phyloP scores from a whole-genome alignment of 92 coral and sea anemone genomes.

The Paragorgia papillata region DNA sequence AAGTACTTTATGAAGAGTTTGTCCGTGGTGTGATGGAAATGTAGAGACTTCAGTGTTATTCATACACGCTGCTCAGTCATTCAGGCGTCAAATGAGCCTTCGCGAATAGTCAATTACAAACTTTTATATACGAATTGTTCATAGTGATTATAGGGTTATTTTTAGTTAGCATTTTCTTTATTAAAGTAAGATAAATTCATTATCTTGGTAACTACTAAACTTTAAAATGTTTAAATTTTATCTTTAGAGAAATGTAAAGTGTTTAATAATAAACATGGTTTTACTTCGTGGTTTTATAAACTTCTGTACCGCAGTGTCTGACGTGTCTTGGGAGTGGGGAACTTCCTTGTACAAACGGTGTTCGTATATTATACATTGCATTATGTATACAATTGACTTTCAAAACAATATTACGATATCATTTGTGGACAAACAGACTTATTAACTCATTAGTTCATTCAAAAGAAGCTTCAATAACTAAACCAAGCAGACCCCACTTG shows the following conservation, averaged over 20 bases:
- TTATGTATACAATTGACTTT: background rate
- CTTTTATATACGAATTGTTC: background rate
- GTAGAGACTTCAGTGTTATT: constrained; percentile 15
- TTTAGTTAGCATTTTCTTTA: background rate
- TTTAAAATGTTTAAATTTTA: background rate
- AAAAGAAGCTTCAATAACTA: background rate
- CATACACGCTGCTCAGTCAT: constrained; percentile 10
- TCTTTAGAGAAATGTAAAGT: background rate
- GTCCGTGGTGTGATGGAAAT: constrained; percentile 58
- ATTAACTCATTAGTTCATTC: background rate
- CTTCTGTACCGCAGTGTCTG: no score
- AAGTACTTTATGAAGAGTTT: constrained; percentile 75
- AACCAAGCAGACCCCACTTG: background rate
- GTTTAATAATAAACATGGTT: no score
- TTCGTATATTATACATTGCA: no score
- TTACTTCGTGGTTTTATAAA: no score
- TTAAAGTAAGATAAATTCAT: background rate
- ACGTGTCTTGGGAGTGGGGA: no score
- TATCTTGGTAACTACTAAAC: no score
- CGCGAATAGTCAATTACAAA: background rate
- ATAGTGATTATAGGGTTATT: background rate
- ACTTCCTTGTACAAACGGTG: no score
- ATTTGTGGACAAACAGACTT: background rate
- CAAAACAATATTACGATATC: background rate
- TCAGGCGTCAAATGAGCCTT: background rate